Evolutionary conservation across 2,797 vertebrate species (phyloP), one percentile per base, ranked within the genome.

Genomic region (Typhlichthys eigenmanni): DNA sequence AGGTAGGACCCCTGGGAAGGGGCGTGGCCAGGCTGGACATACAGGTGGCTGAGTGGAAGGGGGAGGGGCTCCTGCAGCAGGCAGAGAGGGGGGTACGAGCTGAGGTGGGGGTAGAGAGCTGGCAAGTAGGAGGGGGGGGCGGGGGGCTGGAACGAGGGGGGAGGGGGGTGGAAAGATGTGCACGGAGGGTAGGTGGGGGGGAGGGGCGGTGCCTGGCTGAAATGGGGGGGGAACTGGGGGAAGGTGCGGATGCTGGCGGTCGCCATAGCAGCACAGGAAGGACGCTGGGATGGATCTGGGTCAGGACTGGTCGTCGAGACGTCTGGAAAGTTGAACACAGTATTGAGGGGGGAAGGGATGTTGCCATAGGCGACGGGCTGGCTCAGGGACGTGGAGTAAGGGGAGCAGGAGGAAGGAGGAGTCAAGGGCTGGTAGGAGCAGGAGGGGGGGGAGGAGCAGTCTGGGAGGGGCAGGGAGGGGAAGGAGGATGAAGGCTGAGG

Each of bases 11-110:
- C 93, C 81, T 83, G 95, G 64, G 84, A 85, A 82, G 86, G 93
- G 80, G 83, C 55, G 80, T 90, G 93, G 78, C 84, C 88, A 89
- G 87, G 93, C 82, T 90, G 93, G 76, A 91, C 93, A 85, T 92
- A 96, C 85, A 91, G 91, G 82, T 87, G 94, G 85, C 86, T 93
- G 87, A 88, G 92, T 47, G 92, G 95, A 80, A 89, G 92, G 78
- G 93, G 84, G 77, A 91, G 93, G 76, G 85, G 93, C 78, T 88
- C 94, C 90, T 91, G 94, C 81, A 43, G 91, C 58, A 92, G 91
- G 60, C 62, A 81, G 12, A 4, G 88, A 78, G 9, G 73, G 71
- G 55, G 34, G 72, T 61, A 47, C 79, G 49, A 56, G 79, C 86
- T n/a, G 82, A 71, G 73, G 71, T 9, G 24, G 77, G 71, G 3